phyloP scores from a whole-genome alignment of 2,113 vertebrate genomes.

The Blennius ocellaris region DNA sequence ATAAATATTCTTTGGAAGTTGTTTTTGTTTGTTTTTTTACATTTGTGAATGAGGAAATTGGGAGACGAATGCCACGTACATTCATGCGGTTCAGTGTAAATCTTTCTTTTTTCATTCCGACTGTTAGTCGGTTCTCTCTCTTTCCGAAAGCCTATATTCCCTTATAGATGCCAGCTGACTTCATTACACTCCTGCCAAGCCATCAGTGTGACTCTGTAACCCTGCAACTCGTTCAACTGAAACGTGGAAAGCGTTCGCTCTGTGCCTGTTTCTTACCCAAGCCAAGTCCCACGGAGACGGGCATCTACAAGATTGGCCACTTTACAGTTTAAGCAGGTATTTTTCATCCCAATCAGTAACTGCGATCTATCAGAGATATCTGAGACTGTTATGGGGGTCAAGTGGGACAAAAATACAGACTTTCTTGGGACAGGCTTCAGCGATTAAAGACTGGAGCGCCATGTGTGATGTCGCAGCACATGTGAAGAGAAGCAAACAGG shows the following conservation, averaged over 20 bases:
- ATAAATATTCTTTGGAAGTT: not conserved
- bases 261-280: constrained; percentile 30
- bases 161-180: constrained; percentile 43
- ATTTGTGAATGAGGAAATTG: constrained; percentile 22
- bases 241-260: constrained; percentile 51
- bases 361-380: constrained; percentile 26
- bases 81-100: constrained; percentile 8
- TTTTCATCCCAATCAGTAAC: constrained; percentile 31
- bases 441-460: constrained; percentile 33
- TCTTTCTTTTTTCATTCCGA: constrained; percentile 22
- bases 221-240: constrained; percentile 53
- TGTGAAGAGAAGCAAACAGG: constrained; percentile 41
- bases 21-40: too few species aligned
- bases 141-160: constrained; percentile 34
- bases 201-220: constrained; percentile 49
- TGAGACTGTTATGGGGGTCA: constrained; percentile 21
- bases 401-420: constrained; percentile 33
- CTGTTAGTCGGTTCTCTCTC: constrained; percentile 16
- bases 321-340: constrained; percentile 37
- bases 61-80: constrained; percentile 14
- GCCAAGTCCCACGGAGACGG: constrained; percentile 18
- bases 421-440: constrained; percentile 20
- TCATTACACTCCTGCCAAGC: constrained; percentile 57
- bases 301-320: constrained; percentile 23
- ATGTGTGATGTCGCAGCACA: constrained; percentile 50